phyloP scores from a whole-genome alignment of 2,888 invertebrate genomes.

The Desoria tigrina region DNA sequence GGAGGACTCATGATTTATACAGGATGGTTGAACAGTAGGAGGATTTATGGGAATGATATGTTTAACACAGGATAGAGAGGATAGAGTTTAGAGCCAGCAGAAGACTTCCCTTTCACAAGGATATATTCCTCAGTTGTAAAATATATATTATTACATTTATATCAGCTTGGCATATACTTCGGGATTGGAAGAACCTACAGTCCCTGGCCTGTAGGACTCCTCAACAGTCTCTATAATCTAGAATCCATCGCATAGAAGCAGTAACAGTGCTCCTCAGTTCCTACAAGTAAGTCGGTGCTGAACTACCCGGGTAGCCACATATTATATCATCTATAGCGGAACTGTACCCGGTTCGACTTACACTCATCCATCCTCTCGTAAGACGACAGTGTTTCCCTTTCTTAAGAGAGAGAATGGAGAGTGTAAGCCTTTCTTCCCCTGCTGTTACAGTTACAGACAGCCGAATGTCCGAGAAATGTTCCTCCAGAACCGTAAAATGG shows the following conservation, averaged over 20 bases:
- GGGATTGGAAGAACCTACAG: too few species aligned
- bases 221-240: too few species aligned
- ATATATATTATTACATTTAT: too few species aligned
- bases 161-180: too few species aligned
- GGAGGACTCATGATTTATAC: constrained; percentile 49
- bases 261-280: not conserved
- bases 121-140: too few species aligned
- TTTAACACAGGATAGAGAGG: constrained; percentile 36
- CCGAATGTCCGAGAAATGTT: constrained; percentile 1
- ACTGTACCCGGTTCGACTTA: constrained; percentile 5
- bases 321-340: too few species aligned
- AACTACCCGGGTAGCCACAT: too few species aligned
- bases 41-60: constrained; percentile 52
- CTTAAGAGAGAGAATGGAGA: not conserved
- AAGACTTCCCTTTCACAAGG: too few species aligned
- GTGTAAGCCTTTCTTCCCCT: constrained; percentile 6
- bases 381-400: constrained; percentile 5
- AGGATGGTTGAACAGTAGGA: constrained; percentile 51
- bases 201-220: too few species aligned
- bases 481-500: not conserved
- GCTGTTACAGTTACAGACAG: not conserved
- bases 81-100: not conserved
- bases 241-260: too few species aligned
- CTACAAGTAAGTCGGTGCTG: too few species aligned
- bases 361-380: constrained; percentile 1